phyloP scores from a whole-genome alignment of 2,113 vertebrate species.

The Natator depressus region DNA sequence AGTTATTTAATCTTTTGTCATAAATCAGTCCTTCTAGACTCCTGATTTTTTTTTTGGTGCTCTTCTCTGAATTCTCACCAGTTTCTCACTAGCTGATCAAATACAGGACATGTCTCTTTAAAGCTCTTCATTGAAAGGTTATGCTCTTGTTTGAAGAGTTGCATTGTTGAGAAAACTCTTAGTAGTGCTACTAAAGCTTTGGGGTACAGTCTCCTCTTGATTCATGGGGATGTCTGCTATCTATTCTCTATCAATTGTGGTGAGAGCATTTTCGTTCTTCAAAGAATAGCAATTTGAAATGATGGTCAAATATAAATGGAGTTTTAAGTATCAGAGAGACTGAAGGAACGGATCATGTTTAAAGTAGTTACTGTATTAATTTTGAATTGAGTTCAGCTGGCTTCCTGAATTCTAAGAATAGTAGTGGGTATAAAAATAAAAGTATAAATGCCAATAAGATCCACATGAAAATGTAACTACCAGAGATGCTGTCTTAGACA shows the following conservation, averaged over 20 bases:
- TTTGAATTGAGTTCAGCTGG: not conserved
- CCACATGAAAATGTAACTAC: not conserved
- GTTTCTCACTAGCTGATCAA: not conserved
- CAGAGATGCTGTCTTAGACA: not conserved
- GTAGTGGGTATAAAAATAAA: not conserved
- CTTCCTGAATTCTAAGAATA: not conserved
- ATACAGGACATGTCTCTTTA: not conserved
- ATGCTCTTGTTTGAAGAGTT: not conserved
- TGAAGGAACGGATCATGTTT: not conserved
- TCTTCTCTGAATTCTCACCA: not conserved
- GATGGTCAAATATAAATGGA: fast-evolving
- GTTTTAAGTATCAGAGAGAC: not conserved
- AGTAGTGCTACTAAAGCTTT: not conserved
- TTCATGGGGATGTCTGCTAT: not conserved
- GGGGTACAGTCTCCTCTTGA: not conserved
- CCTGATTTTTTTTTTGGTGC: not conserved
- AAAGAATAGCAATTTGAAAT: not conserved
- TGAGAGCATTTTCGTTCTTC: not conserved
- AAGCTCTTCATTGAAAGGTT: not conserved
- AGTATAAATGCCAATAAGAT: not conserved
- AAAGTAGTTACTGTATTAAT: not conserved
- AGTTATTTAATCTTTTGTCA: not conserved
- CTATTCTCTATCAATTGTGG: not conserved
- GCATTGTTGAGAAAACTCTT: not conserved
- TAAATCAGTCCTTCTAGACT: not conserved